phyloP scores from a whole-genome alignment of 2,888 invertebrate species.

The Calameuta pallipes region DNA sequence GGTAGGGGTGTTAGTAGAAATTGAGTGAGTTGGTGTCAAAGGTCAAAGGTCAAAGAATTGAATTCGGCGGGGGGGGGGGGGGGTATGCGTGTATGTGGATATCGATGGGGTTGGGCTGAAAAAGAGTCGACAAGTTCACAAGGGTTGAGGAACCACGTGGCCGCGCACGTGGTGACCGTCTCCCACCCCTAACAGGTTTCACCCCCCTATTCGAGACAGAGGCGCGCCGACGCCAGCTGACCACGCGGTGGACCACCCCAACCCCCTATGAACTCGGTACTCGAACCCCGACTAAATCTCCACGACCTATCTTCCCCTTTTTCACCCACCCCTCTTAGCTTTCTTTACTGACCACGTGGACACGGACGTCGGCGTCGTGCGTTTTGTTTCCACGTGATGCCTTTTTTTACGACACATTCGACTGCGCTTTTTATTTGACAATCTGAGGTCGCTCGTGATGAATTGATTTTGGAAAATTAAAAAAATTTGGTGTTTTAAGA shows the following conservation, averaged over 20 bases:
- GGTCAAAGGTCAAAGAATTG: neutral
- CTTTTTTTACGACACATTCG: neutral
- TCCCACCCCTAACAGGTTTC: constrained; percentile 27
- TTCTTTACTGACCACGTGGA: constrained; percentile 24
- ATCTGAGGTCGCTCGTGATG: neutral
- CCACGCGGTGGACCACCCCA: constrained; percentile 62
- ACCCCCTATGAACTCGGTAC: constrained; percentile 48
- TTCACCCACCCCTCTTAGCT: constrained; percentile 4
- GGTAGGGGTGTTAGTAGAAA: neutral
- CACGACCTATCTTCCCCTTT: constrained; percentile 25
- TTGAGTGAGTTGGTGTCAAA: neutral
- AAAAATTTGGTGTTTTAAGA: neutral
- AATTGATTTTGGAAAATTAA: neutral
- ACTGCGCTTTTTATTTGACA: neutral
- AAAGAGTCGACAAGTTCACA: neutral
- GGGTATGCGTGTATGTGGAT: neutral
- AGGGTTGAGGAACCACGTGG: constrained; percentile 54
- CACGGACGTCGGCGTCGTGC: neutral
- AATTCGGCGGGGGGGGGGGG: neutral
- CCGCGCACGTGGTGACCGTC: constrained; percentile 61
- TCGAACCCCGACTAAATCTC: constrained; percentile 33
- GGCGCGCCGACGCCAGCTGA: constrained; percentile 62
- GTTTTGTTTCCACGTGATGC: neutral
- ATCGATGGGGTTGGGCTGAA: neutral
- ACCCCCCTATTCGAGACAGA: constrained; percentile 24